Evolutionary conservation across 1,140 invertebrate species (phyloP).

Genomic region (Chironomus tepperi): DNA sequence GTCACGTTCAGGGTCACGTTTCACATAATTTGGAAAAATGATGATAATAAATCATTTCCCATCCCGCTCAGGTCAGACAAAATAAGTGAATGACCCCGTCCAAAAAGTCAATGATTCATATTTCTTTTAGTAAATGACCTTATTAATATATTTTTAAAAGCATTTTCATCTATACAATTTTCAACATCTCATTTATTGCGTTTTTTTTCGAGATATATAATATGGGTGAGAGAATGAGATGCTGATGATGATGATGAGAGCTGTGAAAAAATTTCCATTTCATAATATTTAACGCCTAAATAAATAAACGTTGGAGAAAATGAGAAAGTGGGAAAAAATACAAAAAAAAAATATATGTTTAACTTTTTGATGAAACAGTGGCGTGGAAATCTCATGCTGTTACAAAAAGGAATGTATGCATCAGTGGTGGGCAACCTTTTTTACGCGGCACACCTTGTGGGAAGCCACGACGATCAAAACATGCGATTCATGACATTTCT

Average conservation of each 20-base stretch:
- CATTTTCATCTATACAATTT: too few species aligned
- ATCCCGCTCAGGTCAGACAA: too few species aligned
- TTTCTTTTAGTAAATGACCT: not conserved
- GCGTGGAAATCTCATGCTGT: constrained; percentile 6
- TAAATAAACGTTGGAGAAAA: constrained; percentile 14
- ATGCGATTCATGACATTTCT: too few species aligned
- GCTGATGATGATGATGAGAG: not conserved
- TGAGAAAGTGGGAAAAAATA: not conserved
- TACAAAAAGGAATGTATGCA: not conserved
- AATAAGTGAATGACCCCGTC: too few species aligned
- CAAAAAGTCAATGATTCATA: not conserved
- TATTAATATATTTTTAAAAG: too few species aligned
- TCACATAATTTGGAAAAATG: too few species aligned
- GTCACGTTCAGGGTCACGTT: too few species aligned
- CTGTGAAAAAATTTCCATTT: constrained; percentile 12
- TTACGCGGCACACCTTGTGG: too few species aligned
- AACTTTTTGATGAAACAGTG: constrained; percentile 1
- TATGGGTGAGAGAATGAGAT: not conserved
- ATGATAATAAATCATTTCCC: too few species aligned
- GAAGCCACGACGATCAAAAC: too few species aligned
- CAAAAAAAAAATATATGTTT: not conserved
- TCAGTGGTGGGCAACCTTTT: too few species aligned
- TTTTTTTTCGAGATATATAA: not conserved
- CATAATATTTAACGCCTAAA: constrained; percentile 2
- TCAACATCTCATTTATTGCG: not conserved